Conservation (phyloP, 2,113 vertebrate genomes). For the Danionella cerebrum region DNA sequence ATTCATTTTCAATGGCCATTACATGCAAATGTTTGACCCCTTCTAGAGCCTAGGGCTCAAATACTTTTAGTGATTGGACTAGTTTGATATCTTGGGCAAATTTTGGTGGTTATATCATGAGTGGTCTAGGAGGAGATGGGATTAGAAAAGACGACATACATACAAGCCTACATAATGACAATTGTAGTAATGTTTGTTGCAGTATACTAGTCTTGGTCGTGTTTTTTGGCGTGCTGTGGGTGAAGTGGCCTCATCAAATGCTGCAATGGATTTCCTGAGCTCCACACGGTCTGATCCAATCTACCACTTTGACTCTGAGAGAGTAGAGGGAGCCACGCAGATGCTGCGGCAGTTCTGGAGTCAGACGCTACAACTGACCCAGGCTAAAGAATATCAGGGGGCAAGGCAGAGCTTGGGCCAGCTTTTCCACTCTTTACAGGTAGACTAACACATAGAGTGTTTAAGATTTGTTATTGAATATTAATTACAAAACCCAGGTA, state of each 20-base stretch:
- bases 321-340: constrained; percentile 48
- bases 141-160: no score
- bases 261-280: constrained; percentile 72
- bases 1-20: no score
- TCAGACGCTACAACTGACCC: constrained; percentile 54
- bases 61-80: no score
- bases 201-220: constrained; percentile 53
- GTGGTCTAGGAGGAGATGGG: no score
- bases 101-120: no score
- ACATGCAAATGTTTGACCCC: no score
- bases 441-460: constrained; percentile 34
- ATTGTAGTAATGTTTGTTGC: constrained; percentile 39
- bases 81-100: no score
- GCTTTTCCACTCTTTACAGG: constrained; percentile 76
- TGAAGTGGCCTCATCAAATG: constrained; percentile 73
- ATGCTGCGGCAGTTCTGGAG: constrained; percentile 57
- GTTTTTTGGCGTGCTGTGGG: constrained; percentile 69
- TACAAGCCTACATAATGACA: no score
- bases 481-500: no score
- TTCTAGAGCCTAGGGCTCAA: no score
- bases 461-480: neutral
- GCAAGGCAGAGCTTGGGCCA: constrained; percentile 68
- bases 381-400: constrained; percentile 59
- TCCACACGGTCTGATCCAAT: constrained; percentile 64
- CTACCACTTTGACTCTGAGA: constrained; percentile 78